phyloP scores from a whole-genome alignment of 2,888 invertebrate species.

The Caenorhabditis sp. region DNA sequence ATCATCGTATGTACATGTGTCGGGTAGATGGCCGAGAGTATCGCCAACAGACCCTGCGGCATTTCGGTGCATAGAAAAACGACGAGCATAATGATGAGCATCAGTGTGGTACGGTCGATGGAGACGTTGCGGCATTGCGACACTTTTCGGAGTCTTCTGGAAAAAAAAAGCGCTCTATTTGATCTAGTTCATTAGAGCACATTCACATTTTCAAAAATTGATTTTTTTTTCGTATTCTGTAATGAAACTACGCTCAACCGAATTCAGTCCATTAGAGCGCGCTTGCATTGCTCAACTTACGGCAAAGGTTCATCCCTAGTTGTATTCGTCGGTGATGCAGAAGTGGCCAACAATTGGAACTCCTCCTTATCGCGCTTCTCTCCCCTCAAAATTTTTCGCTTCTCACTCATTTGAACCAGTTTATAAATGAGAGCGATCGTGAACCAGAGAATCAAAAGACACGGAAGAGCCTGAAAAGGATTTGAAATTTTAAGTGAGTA shows the following conservation, averaged over 20 bases:
- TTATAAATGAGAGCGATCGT: conserved; percentile 77
- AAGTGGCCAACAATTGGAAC: conserved; percentile 55
- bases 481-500: not conserved
- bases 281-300: conserved; percentile 29
- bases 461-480: conserved; percentile 71
- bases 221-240: no score
- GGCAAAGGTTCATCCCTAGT: conserved; percentile 44
- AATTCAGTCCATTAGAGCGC: not conserved
- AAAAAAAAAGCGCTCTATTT: no score
- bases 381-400: conserved; percentile 70
- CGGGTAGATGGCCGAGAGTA: conserved; percentile 77
- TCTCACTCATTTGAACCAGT: conserved; percentile 75
- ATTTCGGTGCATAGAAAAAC: conserved; percentile 77
- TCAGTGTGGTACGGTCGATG: conserved; percentile 75
- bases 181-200: no score
- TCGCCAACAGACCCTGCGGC: conserved; percentile 76
- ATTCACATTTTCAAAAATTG: no score
- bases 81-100: conserved; percentile 78
- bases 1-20: conserved; percentile 77
- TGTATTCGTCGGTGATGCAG: conserved; percentile 45
- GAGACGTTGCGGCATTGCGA: conserved; percentile 58
- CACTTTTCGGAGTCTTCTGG: conserved; percentile 58
- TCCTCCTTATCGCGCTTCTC: conserved; percentile 56
- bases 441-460: conserved; percentile 75
- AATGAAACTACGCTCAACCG: no score